These are phyloP conservation scores for Callipepla californica DNA, from an alignment of 2,113 vertebrate species.

Conservation along the genomic window DNA sequence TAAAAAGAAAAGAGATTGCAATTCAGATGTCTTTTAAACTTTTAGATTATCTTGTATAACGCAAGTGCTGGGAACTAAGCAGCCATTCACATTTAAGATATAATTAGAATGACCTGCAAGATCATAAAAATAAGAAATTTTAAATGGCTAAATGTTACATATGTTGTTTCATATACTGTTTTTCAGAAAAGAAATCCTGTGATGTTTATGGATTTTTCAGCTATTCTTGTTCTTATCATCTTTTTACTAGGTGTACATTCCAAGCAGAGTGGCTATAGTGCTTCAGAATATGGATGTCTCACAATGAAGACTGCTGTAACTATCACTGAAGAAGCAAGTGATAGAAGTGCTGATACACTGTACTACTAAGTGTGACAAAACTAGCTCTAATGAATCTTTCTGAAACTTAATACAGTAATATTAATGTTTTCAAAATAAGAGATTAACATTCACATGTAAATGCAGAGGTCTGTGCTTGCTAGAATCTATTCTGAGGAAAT, in stretches of 20 bases:
- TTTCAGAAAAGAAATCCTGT: not conserved
- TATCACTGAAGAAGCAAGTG: constrained; percentile 13
- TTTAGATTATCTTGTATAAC: not conserved
- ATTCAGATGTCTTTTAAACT: not conserved
- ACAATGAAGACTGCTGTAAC: constrained; percentile 62
- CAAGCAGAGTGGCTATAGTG: constrained; percentile 82
- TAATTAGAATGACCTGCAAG: not conserved
- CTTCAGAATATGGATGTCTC: constrained; percentile 76
- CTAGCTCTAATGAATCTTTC: constrained; percentile 45
- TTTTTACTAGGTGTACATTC: constrained; percentile 83
- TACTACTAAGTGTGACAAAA: constrained; percentile 10
- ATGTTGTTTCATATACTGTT: not conserved
- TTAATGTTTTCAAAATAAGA: constrained; percentile 56
- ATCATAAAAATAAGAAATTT: not conserved
- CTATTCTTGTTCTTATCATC: not conserved
- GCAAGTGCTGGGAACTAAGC: not conserved
- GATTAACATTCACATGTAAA: constrained; percentile 57
- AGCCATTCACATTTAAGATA: not conserved
- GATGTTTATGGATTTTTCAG: not conserved
- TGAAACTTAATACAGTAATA: constrained; percentile 50
- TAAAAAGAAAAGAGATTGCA: not conserved
- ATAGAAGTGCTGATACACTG: constrained; percentile 22
- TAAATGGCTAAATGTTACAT: not conserved
- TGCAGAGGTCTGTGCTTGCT: constrained; percentile 56
- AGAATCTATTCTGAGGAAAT: constrained; percentile 27